Evolutionary conservation across 1,140 invertebrate genomes (phyloP).

Genomic region (Tenebrio molitor): DNA sequence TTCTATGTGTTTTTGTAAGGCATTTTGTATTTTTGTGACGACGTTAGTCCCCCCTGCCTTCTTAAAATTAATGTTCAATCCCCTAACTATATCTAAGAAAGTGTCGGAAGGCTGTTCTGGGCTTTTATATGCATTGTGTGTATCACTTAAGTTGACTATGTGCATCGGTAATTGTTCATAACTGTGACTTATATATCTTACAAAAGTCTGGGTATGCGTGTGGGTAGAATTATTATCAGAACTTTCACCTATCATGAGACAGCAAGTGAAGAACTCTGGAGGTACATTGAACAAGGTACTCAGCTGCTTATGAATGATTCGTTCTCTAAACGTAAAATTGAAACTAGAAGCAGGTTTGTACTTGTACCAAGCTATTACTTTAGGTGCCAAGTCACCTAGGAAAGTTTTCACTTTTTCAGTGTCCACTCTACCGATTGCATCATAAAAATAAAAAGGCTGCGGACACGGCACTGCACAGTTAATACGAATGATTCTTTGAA

Average conservation of each 20-base stretch:
- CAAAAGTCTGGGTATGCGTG: conserved; percentile 59
- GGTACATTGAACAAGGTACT: conserved; percentile 50
- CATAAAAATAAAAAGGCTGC: conserved; percentile 46
- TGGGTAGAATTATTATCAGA: conserved; percentile 56
- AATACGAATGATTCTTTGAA: conserved; percentile 39
- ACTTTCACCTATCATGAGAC: conserved; percentile 55
- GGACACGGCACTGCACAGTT: conserved; percentile 52
- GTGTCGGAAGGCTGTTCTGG: conserved; percentile 53
- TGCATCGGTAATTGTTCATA: conserved; percentile 59
- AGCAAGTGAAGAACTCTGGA: conserved; percentile 58
- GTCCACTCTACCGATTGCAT: conserved; percentile 45
- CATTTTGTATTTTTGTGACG: conserved; percentile 59
- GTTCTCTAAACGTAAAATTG: conserved; percentile 51
- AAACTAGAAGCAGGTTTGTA: conserved; percentile 45
- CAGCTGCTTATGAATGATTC: conserved; percentile 50
- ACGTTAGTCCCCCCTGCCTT: conserved; percentile 54
- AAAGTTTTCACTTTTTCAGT: conserved; percentile 31
- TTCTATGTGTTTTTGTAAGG: conserved; percentile 58
- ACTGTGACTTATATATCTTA: conserved; percentile 52
- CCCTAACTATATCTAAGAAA: conserved; percentile 55
- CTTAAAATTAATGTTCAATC: conserved; percentile 55
- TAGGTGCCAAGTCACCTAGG: conserved; percentile 34
- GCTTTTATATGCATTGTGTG: conserved; percentile 58
- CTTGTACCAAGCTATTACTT: conserved; percentile 53
- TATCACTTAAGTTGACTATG: conserved; percentile 62